Conservation (phyloP, 2,888 invertebrate genomes). For the Neocrepidodera transversa region DNA sequence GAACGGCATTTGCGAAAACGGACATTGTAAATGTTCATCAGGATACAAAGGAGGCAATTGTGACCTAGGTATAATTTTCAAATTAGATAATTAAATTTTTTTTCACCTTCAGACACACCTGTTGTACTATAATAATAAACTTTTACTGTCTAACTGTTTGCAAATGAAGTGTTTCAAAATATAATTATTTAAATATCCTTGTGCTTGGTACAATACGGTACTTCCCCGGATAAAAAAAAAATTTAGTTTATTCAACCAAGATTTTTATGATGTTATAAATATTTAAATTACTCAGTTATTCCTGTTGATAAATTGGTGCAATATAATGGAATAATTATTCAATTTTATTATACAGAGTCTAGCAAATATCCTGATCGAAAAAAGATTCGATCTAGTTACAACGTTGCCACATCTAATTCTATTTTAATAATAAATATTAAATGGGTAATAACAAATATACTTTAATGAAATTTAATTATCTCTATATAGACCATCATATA, state of each 20-base stretch:
- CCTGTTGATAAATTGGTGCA: no score
- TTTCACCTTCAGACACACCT: constrained; percentile 14
- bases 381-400: no score
- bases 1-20: constrained; percentile 68
- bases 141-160: constrained; percentile 13
- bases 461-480: no score
- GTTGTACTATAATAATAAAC: constrained; percentile 22
- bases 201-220: neutral
- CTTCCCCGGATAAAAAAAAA: neutral
- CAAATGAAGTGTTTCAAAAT: constrained; percentile 9
- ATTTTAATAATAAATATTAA: no score
- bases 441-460: no score
- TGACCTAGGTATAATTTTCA: constrained; percentile 47
- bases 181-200: neutral
- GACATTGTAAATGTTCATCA: constrained; percentile 67
- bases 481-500: no score
- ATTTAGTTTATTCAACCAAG: neutral
- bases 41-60: constrained; percentile 71
- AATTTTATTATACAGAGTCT: no score
- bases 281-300: no score
- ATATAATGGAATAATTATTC: no score
- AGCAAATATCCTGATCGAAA: no score
- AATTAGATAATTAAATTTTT: neutral
- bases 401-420: no score
- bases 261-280: no score